These are phyloP conservation scores for Parauchenoglanis punctatus DNA, from an alignment of 2,797 vertebrate species.

Conservation along the genomic window DNA sequence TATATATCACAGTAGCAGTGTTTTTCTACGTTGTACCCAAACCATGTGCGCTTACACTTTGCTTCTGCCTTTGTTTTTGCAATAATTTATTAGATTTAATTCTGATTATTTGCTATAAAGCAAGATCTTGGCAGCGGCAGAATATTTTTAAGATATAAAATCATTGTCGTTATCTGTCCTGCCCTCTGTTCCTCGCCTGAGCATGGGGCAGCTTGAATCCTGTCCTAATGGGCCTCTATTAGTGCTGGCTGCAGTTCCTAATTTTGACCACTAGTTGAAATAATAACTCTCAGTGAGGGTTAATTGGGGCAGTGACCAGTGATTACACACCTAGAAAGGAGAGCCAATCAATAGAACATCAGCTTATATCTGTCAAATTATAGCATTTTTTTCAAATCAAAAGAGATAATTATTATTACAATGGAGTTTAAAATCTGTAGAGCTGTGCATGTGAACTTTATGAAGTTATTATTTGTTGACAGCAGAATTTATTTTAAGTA, in stretches of 20 bases:
- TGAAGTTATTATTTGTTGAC: background rate
- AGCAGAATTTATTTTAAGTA: background rate
- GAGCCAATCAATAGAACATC: background rate
- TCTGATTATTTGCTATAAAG: background rate
- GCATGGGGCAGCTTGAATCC: background rate
- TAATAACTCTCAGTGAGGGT: background rate
- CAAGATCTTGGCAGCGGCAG: background rate
- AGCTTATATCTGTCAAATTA: background rate
- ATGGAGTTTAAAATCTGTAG: background rate
- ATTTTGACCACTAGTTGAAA: background rate
- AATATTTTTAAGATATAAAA: background rate
- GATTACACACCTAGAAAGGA: background rate
- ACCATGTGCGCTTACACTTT: background rate
- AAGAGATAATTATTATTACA: background rate
- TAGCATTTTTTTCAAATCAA: background rate
- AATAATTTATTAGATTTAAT: background rate
- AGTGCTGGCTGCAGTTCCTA: background rate
- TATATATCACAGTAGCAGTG: background rate
- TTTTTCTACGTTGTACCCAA: background rate
- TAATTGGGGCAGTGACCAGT: background rate
- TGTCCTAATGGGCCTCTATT: background rate
- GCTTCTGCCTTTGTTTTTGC: background rate
- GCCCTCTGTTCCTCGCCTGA: background rate
- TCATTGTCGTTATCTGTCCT: background rate
- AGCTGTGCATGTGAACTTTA: background rate